Base-by-base conservation (phyloP, 2,888 invertebrate species). In the Schizaphis graminum region DNA sequence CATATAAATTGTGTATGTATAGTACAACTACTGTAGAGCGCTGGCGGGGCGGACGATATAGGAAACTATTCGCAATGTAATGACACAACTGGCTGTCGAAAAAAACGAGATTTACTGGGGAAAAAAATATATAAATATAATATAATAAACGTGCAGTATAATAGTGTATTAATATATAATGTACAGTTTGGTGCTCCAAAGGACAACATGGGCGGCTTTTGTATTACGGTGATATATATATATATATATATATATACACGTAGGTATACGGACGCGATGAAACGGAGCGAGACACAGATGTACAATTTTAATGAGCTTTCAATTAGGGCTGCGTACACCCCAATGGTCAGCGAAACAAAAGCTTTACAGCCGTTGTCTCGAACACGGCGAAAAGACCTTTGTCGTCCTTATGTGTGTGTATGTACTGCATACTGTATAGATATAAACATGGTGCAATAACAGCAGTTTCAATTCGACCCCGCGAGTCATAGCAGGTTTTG, bases 231-330 rank as follows among this genome's bases (percentile, higher is more conserved):
- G 56, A 57, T 56, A 89, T 44, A 85, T 41, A 85, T 24, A 67
- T 26, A n/a, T 3, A 11, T 16, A 3, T 16, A 3, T 85, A 85
- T 44, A 24, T 41, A 35, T 21, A 84, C 16, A 41, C 21, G 41
- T 35, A 84, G 41, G 41, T 35, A 28, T 61, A 61, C 61, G 13
- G 13, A 85, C 85, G 26, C 85, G 41, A 44, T 24, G 28, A 87
- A 44, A 85, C 26, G 26, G 85, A 85, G 47, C 0, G 28, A 26
- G 67, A 90, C 41, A 61, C 91, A 85, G 86, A 86, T 86, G 91
- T 92, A 24, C 86, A 92, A 92, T 57, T 92, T 92, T 92, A 92
- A 92, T 92, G 91, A 92, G 86, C 91, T 92, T 92, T 92, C 91
- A 92, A 92, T 92, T 92, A 92, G 85, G 86, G 91, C 41, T 5